Evolutionary conservation across 2,888 invertebrate genomes (phyloP).

Genomic region (Chaetoderma sp.): DNA sequence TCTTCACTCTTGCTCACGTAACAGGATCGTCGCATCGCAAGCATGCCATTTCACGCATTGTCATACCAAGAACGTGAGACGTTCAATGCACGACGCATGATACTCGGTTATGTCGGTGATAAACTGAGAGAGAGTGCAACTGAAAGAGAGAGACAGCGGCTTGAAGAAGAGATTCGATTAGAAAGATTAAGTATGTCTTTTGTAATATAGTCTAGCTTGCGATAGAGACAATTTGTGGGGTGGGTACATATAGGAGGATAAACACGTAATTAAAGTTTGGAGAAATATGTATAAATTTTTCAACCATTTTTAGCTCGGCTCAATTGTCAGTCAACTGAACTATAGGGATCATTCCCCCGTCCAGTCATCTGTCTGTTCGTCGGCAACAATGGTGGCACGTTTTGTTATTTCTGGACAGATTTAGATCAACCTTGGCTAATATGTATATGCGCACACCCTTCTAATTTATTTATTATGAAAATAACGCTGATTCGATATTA

Average conservation of each 20-base stretch:
- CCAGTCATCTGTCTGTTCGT: too few relatives aligned
- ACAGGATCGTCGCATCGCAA: conserved; percentile 67
- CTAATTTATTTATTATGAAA: too few relatives aligned
- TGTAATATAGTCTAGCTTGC: not conserved
- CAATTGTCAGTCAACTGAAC: not conserved
- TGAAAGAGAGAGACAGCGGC: conserved; percentile 57
- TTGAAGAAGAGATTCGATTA: conserved; percentile 54
- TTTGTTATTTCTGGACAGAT: too few relatives aligned
- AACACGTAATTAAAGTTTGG: conserved; percentile 7
- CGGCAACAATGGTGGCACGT: too few relatives aligned
- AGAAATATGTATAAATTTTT: not conserved
- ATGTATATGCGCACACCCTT: too few relatives aligned
- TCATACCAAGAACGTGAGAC: conserved; percentile 67
- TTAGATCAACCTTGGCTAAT: too few relatives aligned
- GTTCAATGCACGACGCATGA: conserved; percentile 61
- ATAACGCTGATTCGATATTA: too few relatives aligned
- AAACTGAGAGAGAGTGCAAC: conserved; percentile 61
- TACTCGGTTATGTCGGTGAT: conserved; percentile 62
- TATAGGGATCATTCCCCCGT: not conserved
- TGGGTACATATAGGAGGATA: conserved; percentile 9
- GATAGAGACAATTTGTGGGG: not conserved
- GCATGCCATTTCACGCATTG: conserved; percentile 69
- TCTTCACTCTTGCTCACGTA: conserved; percentile 5
- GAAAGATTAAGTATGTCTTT: conserved; percentile 57
- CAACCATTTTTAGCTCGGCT: not conserved